phyloP scores from a whole-genome alignment of 2,888 invertebrate genomes.

The Epinotia brunnichana region DNA sequence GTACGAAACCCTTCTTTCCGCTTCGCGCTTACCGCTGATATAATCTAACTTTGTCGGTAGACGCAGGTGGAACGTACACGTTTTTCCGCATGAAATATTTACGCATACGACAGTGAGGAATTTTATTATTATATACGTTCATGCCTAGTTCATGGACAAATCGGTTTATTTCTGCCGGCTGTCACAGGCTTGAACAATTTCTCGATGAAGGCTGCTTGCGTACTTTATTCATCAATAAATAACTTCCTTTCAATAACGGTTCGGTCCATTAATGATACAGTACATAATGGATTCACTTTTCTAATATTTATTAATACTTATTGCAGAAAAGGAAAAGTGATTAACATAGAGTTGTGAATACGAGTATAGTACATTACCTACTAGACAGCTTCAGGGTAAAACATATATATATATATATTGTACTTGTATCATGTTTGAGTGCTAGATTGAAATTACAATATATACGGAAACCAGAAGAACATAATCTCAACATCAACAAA shows the following conservation, averaged over 20 bases:
- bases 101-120: conserved; percentile 33
- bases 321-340: too few species aligned
- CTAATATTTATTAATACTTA: too few species aligned
- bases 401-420: too few species aligned
- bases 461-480: too few species aligned
- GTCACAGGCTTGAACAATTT: conserved; percentile 15
- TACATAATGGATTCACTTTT: too few species aligned
- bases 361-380: too few species aligned
- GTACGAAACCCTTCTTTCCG: conserved; percentile 1
- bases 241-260: neutral
- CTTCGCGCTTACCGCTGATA: conserved; percentile 4
- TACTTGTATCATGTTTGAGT: too few species aligned
- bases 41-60: conserved; percentile 7
- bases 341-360: too few species aligned
- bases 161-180: conserved; percentile 27
- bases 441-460: too few species aligned
- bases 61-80: conserved; percentile 60
- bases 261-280: neutral
- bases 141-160: conserved; percentile 21
- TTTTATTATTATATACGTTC: conserved; percentile 25
- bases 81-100: conserved; percentile 69
- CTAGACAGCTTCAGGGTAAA: too few species aligned
- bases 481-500: too few species aligned
- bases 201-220: neutral
- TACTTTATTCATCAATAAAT: conserved; percentile 28